Base-by-base conservation (phyloP, 2,113 vertebrate genomes). In the Rhodinocichla rosea region DNA sequence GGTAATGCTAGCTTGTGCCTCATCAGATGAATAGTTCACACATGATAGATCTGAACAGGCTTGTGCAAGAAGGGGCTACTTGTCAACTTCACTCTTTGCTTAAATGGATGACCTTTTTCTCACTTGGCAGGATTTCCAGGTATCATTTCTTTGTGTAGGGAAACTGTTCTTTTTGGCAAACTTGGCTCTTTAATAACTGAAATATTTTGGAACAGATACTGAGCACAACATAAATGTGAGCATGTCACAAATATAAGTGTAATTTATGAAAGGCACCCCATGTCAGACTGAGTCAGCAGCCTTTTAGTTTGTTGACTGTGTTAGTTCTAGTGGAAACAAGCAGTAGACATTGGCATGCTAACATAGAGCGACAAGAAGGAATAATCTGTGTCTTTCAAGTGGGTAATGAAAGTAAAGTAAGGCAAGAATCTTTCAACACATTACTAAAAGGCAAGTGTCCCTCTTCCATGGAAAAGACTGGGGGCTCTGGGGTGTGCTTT, bases 141-240 rank as follows among this genome's bases (percentile, higher is more conserved):
- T 77, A 23, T 83, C 28, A 60, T n/a, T 80, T 74, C 49, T 89
- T 95, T 80, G 35, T n/a, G 30, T 49, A 92, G 73, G 92, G 85
- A 90, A 87, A 91, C 78, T 79, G 76, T 76, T 87, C 82, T 90
- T 95, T 95, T 75, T 78, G 60, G 70, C 50, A 93, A 92, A 71
- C 73, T 74, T 93, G 63, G 13, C 26, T 92, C 42, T 96, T 85
- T 67, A 93, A 89, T 37, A 92, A 52, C 27, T 60, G 64, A 91
- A 88, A 74, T 83, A 83, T 83, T 96, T 83, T 83, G 75, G 56
- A 93, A 64, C 39, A 37, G 63, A 83, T n/a, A 83, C 16, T 0
- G 12, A 91, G 33, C 22, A 88, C 55, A 80, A 18, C 50, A 44
- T 69, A 87, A 95, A 95, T 64, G 65, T 92, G 47, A 87, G 16